Evolutionary conservation across 1,140 invertebrate species (phyloP).

Genomic region (Glomeris maerens): DNA sequence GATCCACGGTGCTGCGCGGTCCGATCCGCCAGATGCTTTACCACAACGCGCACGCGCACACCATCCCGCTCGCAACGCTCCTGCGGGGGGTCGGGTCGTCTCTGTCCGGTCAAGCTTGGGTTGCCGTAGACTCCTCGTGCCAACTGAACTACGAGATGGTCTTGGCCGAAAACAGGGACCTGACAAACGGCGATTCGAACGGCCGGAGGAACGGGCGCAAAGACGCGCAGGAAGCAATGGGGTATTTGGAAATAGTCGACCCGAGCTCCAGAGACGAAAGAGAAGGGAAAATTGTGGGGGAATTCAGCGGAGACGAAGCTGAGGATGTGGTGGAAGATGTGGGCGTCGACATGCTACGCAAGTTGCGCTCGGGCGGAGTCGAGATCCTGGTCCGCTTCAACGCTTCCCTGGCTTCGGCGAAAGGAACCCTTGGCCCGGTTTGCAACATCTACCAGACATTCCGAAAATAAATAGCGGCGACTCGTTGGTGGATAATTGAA

Average conservation of each 20-base stretch:
- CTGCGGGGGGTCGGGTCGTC: slow-evolving; percentile 20
- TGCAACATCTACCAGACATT: slow-evolving; percentile 21
- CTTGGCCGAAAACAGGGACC: slow-evolving; percentile 24
- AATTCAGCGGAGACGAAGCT: background rate
- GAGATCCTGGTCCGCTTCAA: slow-evolving; percentile 36
- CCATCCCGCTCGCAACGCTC: slow-evolving; percentile 47
- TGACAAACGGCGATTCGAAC: background rate
- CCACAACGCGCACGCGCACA: slow-evolving; percentile 54
- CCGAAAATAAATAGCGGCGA: slow-evolving; percentile 3
- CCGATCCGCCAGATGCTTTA: slow-evolving; percentile 48
- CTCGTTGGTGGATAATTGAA: background rate
- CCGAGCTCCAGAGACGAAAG: background rate
- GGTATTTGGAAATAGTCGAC: background rate
- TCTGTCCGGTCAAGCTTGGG: slow-evolving; percentile 60
- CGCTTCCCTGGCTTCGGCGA: background rate
- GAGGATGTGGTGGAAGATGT: slow-evolving; percentile 7
- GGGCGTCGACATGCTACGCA: slow-evolving; percentile 38
- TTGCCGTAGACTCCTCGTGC: slow-evolving; percentile 63
- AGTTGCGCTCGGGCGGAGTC: slow-evolving; percentile 42
- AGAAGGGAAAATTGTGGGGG: background rate
- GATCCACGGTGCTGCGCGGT: slow-evolving; percentile 42
- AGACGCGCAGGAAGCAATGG: slow-evolving; percentile 46
- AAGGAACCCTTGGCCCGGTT: too few species aligned
- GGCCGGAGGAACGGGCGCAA: slow-evolving; percentile 30
- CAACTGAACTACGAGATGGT: slow-evolving; percentile 65